Conservation (phyloP, 2,888 invertebrate genomes). For the Netelia virgata region DNA sequence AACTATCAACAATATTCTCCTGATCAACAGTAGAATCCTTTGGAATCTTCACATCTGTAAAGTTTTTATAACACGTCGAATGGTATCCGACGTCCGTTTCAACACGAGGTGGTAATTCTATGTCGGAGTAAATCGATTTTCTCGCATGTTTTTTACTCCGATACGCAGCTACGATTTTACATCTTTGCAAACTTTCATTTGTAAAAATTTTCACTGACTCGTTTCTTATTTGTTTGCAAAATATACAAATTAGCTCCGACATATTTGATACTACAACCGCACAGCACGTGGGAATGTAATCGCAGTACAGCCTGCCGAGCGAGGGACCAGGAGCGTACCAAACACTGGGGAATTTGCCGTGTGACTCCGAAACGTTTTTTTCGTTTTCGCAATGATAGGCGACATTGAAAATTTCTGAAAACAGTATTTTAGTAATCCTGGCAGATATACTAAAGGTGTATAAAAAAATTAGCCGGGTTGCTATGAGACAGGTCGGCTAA, state of each 20-base stretch:
- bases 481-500: background rate
- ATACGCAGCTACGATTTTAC: slow-evolving; percentile 1
- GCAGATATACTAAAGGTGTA: background rate
- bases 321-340: background rate
- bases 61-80: slow-evolving; percentile 20
- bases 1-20: slow-evolving; percentile 9
- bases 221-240: slow-evolving; percentile 5
- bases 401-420: background rate
- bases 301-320: background rate
- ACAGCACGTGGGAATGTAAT: background rate
- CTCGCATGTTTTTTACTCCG: slow-evolving; percentile 14
- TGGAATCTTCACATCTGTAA: slow-evolving; percentile 14
- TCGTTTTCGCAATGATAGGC: background rate
- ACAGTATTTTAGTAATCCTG: slow-evolving; percentile 5
- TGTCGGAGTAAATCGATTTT: slow-evolving; percentile 25
- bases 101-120: background rate
- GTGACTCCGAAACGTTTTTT: background rate
- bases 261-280: slow-evolving; percentile 5
- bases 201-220: slow-evolving; percentile 11
- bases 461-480: background rate
- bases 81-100: slow-evolving; percentile 12
- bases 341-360: background rate
- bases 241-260: background rate
- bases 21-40: background rate
- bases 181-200: background rate